Evolutionary conservation across 92 coral and sea anemone genomes (phyloP).

Genomic region (Epizoanthus illoricatus): DNA sequence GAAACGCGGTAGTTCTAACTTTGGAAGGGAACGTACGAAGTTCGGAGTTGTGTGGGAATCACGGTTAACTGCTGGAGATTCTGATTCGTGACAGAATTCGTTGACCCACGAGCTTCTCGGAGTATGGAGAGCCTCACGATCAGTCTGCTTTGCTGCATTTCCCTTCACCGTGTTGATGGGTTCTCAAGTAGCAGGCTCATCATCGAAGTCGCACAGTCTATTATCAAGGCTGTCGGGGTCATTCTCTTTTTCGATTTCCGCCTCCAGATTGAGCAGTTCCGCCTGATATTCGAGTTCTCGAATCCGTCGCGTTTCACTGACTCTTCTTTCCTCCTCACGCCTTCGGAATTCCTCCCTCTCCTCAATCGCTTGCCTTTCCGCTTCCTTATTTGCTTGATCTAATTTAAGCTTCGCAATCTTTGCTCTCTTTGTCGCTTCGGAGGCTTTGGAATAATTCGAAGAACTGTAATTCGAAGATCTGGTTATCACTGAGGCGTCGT

Average conservation of each 20-base stretch:
- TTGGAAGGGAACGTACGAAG: constrained; percentile 39
- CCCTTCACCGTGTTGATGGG: too few relatives aligned
- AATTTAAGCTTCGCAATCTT: constrained; percentile 38
- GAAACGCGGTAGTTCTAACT: constrained; percentile 30
- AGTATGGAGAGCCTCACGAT: background rate
- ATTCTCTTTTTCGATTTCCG: constrained; percentile 1
- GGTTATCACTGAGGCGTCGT: background rate
- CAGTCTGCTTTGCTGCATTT: constrained; percentile 16
- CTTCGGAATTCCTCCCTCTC: constrained; percentile 41
- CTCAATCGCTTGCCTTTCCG: constrained; percentile 43
- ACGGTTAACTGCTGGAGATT: background rate
- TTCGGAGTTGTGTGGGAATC: background rate
- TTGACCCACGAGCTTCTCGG: constrained; percentile 21
- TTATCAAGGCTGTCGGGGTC: too few relatives aligned
- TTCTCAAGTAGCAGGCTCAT: background rate
- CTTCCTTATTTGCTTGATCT: constrained; percentile 45
- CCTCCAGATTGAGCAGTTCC: constrained; percentile 34
- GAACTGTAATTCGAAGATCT: too few relatives aligned
- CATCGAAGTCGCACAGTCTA: constrained; percentile 45
- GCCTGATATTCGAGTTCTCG: too few relatives aligned
- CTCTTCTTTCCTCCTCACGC: constrained; percentile 40
- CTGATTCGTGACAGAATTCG: too few relatives aligned
- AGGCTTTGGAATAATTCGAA: constrained; percentile 13
- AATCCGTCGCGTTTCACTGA: constrained; percentile 22
- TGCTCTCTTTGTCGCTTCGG: constrained; percentile 28